A percentile compares a stretch with the other conserved stretches of the same genome.
These are phyloP conservation scores for Cosmia trapezina DNA, from an alignment of 2,888 invertebrate species.

Conservation along the genomic window DNA sequence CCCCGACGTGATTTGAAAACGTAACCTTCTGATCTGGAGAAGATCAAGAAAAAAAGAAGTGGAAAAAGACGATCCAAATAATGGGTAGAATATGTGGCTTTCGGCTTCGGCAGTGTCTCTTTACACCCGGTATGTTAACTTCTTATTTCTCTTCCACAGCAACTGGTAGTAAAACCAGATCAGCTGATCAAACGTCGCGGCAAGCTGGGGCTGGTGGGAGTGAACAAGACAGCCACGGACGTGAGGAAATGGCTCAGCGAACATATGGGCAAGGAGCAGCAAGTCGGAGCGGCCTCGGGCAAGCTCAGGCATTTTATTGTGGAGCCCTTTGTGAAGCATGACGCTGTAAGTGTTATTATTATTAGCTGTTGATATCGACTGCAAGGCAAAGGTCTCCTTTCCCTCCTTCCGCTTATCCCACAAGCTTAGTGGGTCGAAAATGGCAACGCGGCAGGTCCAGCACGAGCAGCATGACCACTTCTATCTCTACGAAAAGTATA, in stretches of 20 bases:
- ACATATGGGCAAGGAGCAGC: conserved; percentile 95
- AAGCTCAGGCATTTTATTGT: conserved; percentile 98
- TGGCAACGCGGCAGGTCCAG: too few species aligned
- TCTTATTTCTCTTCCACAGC: conserved; percentile 84
- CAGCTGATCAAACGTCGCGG: conserved; percentile 99
- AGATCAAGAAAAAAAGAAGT: too few species aligned
- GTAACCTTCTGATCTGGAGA: conserved; percentile 97
- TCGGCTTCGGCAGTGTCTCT: too few species aligned
- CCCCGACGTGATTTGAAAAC: conserved; percentile 99
- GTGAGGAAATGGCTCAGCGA: conserved; percentile 97
- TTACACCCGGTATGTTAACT: background rate
- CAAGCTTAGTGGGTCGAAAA: too few species aligned
- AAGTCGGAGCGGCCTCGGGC: conserved; percentile 96
- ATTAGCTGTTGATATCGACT: too few species aligned
- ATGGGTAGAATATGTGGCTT: too few species aligned
- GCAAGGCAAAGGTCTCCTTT: too few species aligned
- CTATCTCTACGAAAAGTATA: too few species aligned
- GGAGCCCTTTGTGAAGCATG: conserved; percentile 98
- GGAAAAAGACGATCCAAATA: too few species aligned
- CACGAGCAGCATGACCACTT: too few species aligned
- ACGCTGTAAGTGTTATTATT: conserved; percentile 91
- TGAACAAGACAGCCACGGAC: conserved; percentile 95
- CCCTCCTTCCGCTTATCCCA: too few species aligned
- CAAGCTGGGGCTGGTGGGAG: conserved; percentile 98
- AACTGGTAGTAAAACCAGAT: conserved; percentile 99